Percentiles rank a stretch among this genome's conserved stretches.
These are phyloP conservation scores for Ephydatia muelleri DNA, from an alignment of 37 sponge, comb jelly and placozoan species.

Conservation along the genomic window DNA sequence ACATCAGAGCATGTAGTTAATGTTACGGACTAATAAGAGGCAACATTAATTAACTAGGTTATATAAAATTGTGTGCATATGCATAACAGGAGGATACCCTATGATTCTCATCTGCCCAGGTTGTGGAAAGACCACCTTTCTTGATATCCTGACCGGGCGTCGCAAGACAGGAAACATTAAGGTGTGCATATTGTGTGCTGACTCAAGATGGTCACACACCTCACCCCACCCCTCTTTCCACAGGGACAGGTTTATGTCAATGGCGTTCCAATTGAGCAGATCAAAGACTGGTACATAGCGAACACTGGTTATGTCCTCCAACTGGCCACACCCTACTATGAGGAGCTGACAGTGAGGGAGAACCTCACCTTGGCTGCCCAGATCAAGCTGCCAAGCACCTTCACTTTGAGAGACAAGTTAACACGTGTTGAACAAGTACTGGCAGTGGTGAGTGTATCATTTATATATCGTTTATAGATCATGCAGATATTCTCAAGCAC, in stretches of 20 bases:
- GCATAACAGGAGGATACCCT: too few species aligned
- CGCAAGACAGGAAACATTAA: slow-evolving; percentile 21
- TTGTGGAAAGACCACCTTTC: slow-evolving; percentile 83
- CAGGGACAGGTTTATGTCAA: slow-evolving; percentile 59
- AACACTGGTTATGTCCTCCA: slow-evolving; percentile 75
- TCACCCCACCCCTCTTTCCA: background rate
- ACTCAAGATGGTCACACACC: background rate
- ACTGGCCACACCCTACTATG: slow-evolving; percentile 67
- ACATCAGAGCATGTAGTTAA: too few species aligned
- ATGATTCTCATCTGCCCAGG: too few species aligned
- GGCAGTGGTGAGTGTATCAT: slow-evolving; percentile 28
- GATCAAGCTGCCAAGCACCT: slow-evolving; percentile 37
- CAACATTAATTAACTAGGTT: too few species aligned
- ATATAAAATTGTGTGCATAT: too few species aligned
- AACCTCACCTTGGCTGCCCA: slow-evolving; percentile 68
- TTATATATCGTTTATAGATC: background rate
- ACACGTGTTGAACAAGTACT: slow-evolving; percentile 56
- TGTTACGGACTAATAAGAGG: too few species aligned
- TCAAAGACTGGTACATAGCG: slow-evolving; percentile 50
- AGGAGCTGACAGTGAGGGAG: slow-evolving; percentile 74
- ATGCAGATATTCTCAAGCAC: background rate
- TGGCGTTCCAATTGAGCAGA: slow-evolving; percentile 42
- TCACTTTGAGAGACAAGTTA: slow-evolving; percentile 23
- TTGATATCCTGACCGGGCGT: slow-evolving; percentile 73
- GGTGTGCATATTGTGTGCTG: background rate